Evolutionary conservation across 2,797 vertebrate species (phyloP).

Genomic region (Prunella strophiata): DNA sequence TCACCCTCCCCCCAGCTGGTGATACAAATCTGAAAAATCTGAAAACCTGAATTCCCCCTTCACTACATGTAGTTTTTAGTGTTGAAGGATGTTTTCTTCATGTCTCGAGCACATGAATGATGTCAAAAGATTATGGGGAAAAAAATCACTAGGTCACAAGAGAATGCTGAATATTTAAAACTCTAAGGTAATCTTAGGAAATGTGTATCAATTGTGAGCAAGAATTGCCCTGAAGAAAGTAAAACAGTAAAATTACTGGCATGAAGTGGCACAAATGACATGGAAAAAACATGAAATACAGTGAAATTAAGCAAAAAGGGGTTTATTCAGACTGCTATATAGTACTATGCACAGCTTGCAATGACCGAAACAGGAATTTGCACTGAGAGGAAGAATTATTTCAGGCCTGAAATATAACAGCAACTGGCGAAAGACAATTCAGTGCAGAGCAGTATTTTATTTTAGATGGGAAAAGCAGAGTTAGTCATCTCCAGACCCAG

Average conservation of each 20-base stretch:
- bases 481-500: not conserved
- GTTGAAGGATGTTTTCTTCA: not conserved
- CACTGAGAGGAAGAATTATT: constrained; percentile 31
- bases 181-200: not conserved
- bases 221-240: not conserved
- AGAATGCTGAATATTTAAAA: constrained; percentile 18
- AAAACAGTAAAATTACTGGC: not conserved
- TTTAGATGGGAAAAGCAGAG: constrained; percentile 32
- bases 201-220: not conserved
- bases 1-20: too few relatives aligned
- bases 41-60: not conserved
- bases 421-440: not conserved
- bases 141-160: not conserved
- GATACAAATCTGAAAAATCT: not conserved
- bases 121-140: not conserved
- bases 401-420: constrained; percentile 39
- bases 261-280: not conserved
- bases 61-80: not conserved
- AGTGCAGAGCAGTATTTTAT: constrained; percentile 1
- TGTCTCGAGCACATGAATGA: not conserved
- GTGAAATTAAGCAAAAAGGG: not conserved
- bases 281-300: not conserved
- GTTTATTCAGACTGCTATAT: not conserved
- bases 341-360: not conserved
- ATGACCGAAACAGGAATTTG: not conserved